Base-by-base conservation (phyloP, 2,888 invertebrate genomes). In the Polymixis lichenea region DNA sequence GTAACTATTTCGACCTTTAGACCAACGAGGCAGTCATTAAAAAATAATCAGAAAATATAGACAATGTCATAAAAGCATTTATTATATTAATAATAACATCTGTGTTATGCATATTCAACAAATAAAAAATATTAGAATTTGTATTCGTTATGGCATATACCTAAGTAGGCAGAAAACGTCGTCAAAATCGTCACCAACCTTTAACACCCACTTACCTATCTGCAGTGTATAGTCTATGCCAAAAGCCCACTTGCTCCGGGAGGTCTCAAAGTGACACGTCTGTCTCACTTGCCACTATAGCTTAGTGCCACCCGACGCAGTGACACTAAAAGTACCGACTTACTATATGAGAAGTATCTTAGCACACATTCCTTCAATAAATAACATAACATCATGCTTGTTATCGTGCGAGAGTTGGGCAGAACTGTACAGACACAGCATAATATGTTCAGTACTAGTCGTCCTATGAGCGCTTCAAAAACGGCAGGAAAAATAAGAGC, bases 181-280 rank as follows among this genome's bases (percentile, higher is more conserved):
- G 38, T 38, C 3, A 53, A 15, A 25, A 9, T 2, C 13, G 0
- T 11, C 19, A 38, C 0, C 22, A 49, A 15, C n/a, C 2, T 0
- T 32, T 22, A 15, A 11, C 28, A 8, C 2, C 17, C 1, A 17
- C 2, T n/a, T 0, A 17, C 67, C 0, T 13, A 0, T 67, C 83
- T 75, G 19, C 32, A 9, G 0, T 8, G 13, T 2, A 0, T 76
- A 74, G 19, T 85, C 72, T 80, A 8, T 86, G 81, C 0, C 28
- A 25, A 64, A 74, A 72, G 67, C 66, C 67, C 74, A 73, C 89
- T 86, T 91, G 89, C 84, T 82, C 91, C 90, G 93, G 93, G 94
- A 90, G 94, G 94, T 94, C 94, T 85, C 64, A 78, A 75, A 83
- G 89, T 92, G 92, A 93, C 86, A 84, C 49, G 78, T 66, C 60